Conservation (phyloP, 2,797 vertebrate genomes). For the Enteromius paludinosus region DNA sequence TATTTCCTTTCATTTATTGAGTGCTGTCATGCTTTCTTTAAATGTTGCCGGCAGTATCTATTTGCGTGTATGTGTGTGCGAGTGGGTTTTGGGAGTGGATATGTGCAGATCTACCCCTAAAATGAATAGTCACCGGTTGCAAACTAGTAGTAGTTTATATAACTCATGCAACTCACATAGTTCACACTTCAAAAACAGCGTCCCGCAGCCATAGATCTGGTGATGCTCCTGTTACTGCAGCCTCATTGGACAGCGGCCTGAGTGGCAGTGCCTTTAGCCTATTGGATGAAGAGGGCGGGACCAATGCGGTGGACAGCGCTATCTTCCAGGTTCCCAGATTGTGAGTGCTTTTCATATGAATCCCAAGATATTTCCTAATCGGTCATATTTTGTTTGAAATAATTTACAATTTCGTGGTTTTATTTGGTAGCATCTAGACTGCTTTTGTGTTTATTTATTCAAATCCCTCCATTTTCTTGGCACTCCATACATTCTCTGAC, state of each 20-base stretch:
- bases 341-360: conserved; percentile 78
- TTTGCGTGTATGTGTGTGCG: conserved; percentile 60
- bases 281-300: conserved; percentile 90
- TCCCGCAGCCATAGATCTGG: conserved; percentile 85
- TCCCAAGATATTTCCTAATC: not conserved
- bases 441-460: not conserved
- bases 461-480: conserved; percentile 2
- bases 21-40: conserved; percentile 63
- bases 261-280: conserved; percentile 92
- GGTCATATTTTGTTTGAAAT: not conserved
- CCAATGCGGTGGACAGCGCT: conserved; percentile 88
- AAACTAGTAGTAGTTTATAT: conserved; percentile 30
- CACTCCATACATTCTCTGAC: not conserved
- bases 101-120: conserved; percentile 5
- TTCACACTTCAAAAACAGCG: conserved; percentile 82
- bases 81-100: conserved; percentile 48
- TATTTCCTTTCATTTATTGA: conserved; percentile 58
- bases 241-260: conserved; percentile 91
- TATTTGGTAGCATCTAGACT: not conserved
- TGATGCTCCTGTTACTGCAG: conserved; percentile 90
- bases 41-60: conserved; percentile 42
- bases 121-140: not conserved
- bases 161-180: conserved; percentile 56
- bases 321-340: conserved; percentile 94
- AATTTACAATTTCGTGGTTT: not conserved